Evolutionary conservation across 2,888 invertebrate genomes (phyloP).

Genomic region (Liodrosophila aerea): DNA sequence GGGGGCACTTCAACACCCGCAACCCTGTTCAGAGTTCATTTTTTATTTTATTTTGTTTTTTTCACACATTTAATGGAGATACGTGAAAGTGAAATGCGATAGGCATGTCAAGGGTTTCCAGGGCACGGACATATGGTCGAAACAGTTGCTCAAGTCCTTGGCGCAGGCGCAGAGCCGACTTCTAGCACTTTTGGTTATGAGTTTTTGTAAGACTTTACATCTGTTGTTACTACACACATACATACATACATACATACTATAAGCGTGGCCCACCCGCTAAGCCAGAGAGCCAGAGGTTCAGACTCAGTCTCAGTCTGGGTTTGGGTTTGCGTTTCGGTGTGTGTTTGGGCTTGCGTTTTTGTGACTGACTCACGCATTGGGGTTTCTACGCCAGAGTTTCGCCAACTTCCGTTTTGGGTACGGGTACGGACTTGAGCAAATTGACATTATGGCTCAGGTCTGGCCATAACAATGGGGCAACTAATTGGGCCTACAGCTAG

Average conservation of each 20-base stretch:
- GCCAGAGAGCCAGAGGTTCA: not conserved
- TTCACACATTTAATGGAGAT: constrained; percentile 51
- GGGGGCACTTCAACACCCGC: constrained; percentile 63
- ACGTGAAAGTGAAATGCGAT: constrained; percentile 75
- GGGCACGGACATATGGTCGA: constrained; percentile 56
- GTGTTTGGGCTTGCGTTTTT: constrained; percentile 5
- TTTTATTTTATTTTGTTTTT: constrained; percentile 28
- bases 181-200: constrained; percentile 10
- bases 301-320: constrained; percentile 11
- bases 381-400: constrained; percentile 41
- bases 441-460: constrained; percentile 70
- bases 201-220: constrained; percentile 69
- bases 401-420: constrained; percentile 67
- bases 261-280: constrained; percentile 60
- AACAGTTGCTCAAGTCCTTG: constrained; percentile 58
- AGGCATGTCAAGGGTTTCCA: constrained; percentile 75
- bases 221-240: constrained; percentile 53
- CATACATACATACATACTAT: constrained; percentile 8
- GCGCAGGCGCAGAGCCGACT: constrained; percentile 49
- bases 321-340: constrained; percentile 18
- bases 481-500: constrained; percentile 69
- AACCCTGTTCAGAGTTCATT: too few species aligned
- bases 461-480: constrained; percentile 62
- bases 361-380: constrained; percentile 39
- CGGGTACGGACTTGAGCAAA: constrained; percentile 61